These are phyloP conservation scores for Talpa occidentalis DNA, from an alignment of 2,113 vertebrate genomes.

Conservation along the genomic window DNA sequence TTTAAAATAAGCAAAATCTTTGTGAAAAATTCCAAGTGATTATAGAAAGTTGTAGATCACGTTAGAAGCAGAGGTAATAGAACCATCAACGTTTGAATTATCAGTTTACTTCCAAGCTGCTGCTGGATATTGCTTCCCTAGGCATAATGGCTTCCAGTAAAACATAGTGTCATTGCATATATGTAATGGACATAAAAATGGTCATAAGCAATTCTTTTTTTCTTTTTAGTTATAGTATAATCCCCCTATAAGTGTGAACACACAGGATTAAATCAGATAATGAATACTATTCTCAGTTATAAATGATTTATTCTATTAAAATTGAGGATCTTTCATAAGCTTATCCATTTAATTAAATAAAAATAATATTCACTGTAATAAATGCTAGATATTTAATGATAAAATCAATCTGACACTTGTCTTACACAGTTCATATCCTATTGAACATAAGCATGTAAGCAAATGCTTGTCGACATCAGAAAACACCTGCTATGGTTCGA, in stretches of 20 bases:
- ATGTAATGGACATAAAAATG: slow-evolving; percentile 51
- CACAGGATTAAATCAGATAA: neutral
- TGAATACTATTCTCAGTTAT: neutral
- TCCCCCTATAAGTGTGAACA: neutral
- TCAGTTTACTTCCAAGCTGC: slow-evolving; percentile 51
- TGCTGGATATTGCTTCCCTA: slow-evolving; percentile 59
- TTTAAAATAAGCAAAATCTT: slow-evolving; percentile 53
- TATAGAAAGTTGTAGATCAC: slow-evolving; percentile 49
- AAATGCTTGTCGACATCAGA: neutral
- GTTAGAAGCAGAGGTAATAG: slow-evolving; percentile 50
- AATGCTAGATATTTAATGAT: neutral
- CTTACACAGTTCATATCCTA: neutral
- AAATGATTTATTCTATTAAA: neutral
- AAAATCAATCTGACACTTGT: neutral
- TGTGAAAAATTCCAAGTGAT: slow-evolving; percentile 43
- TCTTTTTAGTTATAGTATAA: neutral
- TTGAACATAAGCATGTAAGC: neutral
- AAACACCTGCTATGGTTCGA: neutral
- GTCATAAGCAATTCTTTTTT: slow-evolving; percentile 22
- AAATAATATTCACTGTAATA: neutral
- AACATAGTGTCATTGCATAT: slow-evolving; percentile 39
- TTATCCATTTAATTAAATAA: neutral
- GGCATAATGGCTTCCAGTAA: slow-evolving; percentile 60
- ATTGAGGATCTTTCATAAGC: neutral
- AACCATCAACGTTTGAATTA: slow-evolving; percentile 71